Conservation (phyloP, 2,888 invertebrate species). For the Neoscelio sp. region DNA sequence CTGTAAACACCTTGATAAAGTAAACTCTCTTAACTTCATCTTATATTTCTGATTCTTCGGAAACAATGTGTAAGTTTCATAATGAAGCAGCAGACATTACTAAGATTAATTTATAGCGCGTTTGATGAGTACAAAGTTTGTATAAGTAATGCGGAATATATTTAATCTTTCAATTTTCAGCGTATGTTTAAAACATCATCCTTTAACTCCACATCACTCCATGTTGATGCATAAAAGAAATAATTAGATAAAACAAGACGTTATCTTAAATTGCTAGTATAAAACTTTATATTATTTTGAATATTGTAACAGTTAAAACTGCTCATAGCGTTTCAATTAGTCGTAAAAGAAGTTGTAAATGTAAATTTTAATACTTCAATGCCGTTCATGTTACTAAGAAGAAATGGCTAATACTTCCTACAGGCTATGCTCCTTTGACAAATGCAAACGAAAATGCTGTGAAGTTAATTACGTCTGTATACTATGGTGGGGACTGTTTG, state of each 20-base stretch:
- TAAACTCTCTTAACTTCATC: too few relatives aligned
- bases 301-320: background rate
- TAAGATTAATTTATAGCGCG: too few relatives aligned
- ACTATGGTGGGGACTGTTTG: conserved; percentile 75
- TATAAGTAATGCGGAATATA: too few relatives aligned
- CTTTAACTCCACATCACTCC: too few relatives aligned
- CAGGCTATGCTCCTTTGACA: conserved; percentile 27
- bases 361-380: conserved; percentile 29
- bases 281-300: conserved; percentile 5
- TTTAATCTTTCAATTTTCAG: too few relatives aligned
- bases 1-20: too few relatives aligned
- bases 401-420: conserved; percentile 33
- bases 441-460: conserved; percentile 59
- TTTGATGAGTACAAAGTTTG: too few relatives aligned
- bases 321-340: conserved; percentile 27
- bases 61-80: too few relatives aligned
- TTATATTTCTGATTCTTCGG: too few relatives aligned
- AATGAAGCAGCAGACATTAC: too few relatives aligned
- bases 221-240: conserved; percentile 7
- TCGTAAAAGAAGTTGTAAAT: conserved; percentile 35
- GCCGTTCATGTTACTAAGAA: conserved; percentile 17
- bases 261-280: background rate
- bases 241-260: conserved; percentile 3
- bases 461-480: conserved; percentile 79
- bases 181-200: too few relatives aligned